Percentiles rank a stretch among this genome's conserved stretches.
Evolutionary conservation across 2,113 vertebrate genomes (phyloP).

Genomic region (Gobio gobio): DNA sequence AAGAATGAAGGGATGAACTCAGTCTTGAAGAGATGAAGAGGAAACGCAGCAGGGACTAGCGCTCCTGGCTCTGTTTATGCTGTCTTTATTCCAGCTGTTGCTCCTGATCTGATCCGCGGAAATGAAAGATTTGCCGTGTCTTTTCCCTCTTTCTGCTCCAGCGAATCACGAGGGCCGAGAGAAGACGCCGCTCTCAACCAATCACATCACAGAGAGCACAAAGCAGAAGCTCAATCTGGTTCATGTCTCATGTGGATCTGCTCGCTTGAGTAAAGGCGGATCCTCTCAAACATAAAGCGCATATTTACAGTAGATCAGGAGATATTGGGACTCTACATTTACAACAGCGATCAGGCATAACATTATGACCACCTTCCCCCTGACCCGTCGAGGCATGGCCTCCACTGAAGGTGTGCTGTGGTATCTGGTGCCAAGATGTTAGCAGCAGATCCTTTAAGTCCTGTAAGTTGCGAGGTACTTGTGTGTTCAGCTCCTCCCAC

Average conservation of each 20-base stretch:
- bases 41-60: not conserved
- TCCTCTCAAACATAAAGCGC: not conserved
- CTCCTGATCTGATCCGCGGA: slow-evolving; percentile 73
- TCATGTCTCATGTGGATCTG: not conserved
- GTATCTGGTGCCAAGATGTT: too few relatives aligned
- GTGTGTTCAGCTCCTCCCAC: too few relatives aligned
- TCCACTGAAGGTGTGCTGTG: too few relatives aligned
- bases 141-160: slow-evolving; percentile 72
- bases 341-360: too few relatives aligned
- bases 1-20: not conserved
- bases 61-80: slow-evolving; percentile 9
- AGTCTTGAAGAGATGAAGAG: too few relatives aligned
- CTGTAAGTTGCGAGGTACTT: too few relatives aligned
- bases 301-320: too few relatives aligned
- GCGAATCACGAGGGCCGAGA: slow-evolving; percentile 49
- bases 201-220: not conserved
- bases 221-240: not conserved
- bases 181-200: not conserved
- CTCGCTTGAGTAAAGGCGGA: not conserved
- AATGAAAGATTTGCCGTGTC: slow-evolving; percentile 76
- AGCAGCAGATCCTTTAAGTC: too few relatives aligned
- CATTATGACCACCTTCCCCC: too few relatives aligned
- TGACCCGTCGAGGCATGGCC: too few relatives aligned
- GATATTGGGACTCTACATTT: too few relatives aligned
- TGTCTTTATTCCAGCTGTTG: slow-evolving; percentile 64